These are phyloP conservation scores for Odocoileus hemionus DNA, from an alignment of 2,113 vertebrate species.

Conservation along the genomic window DNA sequence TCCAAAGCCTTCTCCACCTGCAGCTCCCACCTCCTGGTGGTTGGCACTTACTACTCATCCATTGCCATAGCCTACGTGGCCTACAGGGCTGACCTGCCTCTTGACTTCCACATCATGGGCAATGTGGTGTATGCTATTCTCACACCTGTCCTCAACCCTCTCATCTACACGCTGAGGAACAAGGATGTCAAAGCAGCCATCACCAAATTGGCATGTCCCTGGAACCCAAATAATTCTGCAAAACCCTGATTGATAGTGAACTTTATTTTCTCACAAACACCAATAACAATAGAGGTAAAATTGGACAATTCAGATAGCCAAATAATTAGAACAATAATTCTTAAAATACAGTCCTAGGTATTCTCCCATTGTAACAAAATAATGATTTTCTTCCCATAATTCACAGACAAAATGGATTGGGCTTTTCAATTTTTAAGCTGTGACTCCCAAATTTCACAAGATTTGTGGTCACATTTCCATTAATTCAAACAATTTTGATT, in stretches of 20 bases:
- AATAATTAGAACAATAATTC: background rate
- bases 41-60: conserved; percentile 54
- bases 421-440: background rate
- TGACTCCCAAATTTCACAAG: background rate
- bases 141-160: conserved; percentile 25
- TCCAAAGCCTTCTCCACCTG: conserved; percentile 58
- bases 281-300: background rate
- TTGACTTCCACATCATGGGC: conserved; percentile 46
- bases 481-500: conserved; percentile 14
- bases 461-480: background rate
- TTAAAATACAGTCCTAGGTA: background rate
- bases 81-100: conserved; percentile 35
- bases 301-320: background rate
- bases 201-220: background rate
- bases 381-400: background rate
- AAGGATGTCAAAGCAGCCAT: conserved; percentile 25
- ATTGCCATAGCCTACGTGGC: background rate
- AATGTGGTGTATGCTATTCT: background rate
- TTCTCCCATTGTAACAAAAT: conserved; percentile 23
- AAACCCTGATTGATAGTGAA: background rate
- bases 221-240: background rate
- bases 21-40: conserved; percentile 62
- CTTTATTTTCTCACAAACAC: background rate
- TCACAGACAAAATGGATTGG: background rate
- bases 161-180: conserved; percentile 20